Evolutionary conservation across 2,113 vertebrate genomes (phyloP).

Genomic region (Chrysochloris asiatica): DNA sequence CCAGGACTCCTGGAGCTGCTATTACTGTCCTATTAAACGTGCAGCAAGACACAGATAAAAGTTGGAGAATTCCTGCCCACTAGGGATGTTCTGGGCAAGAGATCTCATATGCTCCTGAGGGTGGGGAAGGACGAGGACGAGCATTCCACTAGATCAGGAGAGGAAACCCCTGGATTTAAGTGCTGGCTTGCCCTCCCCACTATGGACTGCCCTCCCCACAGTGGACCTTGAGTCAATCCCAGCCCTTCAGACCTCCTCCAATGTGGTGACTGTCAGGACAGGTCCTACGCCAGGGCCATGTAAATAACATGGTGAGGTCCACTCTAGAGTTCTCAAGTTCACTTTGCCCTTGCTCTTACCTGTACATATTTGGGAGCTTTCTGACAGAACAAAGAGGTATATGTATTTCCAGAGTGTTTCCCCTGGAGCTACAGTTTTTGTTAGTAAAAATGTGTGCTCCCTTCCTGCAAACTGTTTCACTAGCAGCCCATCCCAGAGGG

Average conservation of each 20-base stretch:
- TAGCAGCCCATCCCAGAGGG: neutral
- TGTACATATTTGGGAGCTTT: neutral
- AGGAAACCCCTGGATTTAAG: neutral
- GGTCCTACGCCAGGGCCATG: neutral
- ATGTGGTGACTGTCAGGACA: neutral
- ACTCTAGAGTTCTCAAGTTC: neutral
- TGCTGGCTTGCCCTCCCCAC: fast-evolving
- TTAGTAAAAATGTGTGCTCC: neutral
- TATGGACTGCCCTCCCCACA: too few species aligned
- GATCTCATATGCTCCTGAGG: too few species aligned
- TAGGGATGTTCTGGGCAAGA: neutral
- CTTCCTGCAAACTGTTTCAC: neutral
- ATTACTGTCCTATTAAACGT: neutral
- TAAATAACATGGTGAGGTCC: fast-evolving
- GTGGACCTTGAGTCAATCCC: neutral
- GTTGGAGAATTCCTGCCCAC: fast-evolving
- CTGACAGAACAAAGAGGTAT: neutral
- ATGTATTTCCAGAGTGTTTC: neutral
- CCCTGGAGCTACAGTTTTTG: neutral
- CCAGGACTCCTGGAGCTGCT: too few species aligned
- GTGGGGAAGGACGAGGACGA: neutral
- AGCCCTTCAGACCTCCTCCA: neutral
- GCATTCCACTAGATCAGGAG: too few species aligned
- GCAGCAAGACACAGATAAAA: neutral
- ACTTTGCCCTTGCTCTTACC: neutral